A percentile compares a stretch with the other conserved stretches of the same genome.
These are phyloP conservation scores for Heliconius nattereri DNA, from an alignment of 1,140 invertebrate species.

Conservation along the genomic window DNA sequence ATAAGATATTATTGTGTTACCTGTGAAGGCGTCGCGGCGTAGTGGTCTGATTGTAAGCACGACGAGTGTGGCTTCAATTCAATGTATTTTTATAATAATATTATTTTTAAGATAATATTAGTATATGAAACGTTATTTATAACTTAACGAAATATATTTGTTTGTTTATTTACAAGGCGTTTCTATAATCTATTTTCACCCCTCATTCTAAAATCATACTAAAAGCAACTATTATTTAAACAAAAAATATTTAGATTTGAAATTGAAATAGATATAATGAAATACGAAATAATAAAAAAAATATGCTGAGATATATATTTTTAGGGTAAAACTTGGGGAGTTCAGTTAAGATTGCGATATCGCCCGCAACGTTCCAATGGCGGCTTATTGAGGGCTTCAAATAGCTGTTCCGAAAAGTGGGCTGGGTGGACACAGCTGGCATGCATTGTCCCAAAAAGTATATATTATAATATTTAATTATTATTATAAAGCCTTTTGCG, in stretches of 20 bases:
- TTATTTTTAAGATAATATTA: no score
- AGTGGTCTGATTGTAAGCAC: no score
- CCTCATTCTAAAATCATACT: no score
- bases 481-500: not conserved
- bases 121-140: no score
- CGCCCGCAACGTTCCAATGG: slow-evolving; percentile 1
- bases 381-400: slow-evolving; percentile 8
- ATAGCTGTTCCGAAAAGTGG: slow-evolving; percentile 10
- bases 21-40: not conserved
- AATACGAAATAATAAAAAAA: not conserved
- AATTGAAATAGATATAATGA: not conserved
- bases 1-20: not conserved
- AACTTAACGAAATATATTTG: no score
- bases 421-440: slow-evolving; percentile 6
- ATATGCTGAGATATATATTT: not conserved
- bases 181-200: no score
- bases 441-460: not conserved
- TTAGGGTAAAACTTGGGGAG: slow-evolving; percentile 1
- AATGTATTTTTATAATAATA: no score
- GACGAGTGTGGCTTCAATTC: no score
- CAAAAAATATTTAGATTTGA: not conserved
- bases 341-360: slow-evolving; percentile 9
- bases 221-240: not conserved
- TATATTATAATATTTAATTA: not conserved
- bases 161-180: no score